Base-by-base conservation (phyloP, 2,888 invertebrate genomes). In the Erpobdella octoculata region DNA sequence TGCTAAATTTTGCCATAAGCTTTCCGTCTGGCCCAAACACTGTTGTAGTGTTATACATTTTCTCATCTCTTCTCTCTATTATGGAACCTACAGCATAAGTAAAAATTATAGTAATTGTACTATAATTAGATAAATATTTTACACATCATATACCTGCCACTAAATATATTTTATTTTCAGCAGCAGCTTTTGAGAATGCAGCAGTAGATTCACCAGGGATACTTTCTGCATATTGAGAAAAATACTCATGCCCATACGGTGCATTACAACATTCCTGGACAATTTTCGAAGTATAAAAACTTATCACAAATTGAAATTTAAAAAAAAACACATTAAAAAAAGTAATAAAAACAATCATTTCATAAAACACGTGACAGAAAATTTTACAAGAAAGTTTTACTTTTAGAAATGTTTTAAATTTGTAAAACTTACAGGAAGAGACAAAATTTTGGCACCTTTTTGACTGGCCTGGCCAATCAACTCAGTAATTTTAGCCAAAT, bases 201-300 rank as follows among this genome's bases (percentile, higher is more conserved):
- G 85, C 80, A 70, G 88, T 87, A 0, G 94, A 91, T 76, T 88
- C 88, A 0, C 94, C 83, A 38, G 35, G 93, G 68, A 96, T 88
- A 25, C 84, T 82, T 83, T 96, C 96, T 0, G 95, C 91, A 83
- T 92, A 92, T 78, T 92, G 88, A 0, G 87, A 85, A 81, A 95
- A 94, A 82, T 88, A 90, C 33, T 79, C 79, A 75, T 80, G 78
- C 71, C 94, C 95, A 83, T 95, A 95, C 0, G 95, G 95, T 21
- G 91, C 91, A 82, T 95, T 96, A 80, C 95, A 96, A 81, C 93
- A 94, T 84, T 96, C 96, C 82, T 84, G 73, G 4, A 73, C 37
- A 48, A 25, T 35, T 21, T 31, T 31, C 0, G 4, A 58, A 53
- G 35, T 6, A n/a, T 31, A 12, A 18, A 65, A 15, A 2, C n/a